These are phyloP conservation scores for Passerina amoena DNA, from an alignment of 2,113 vertebrate species.

Conservation along the genomic window DNA sequence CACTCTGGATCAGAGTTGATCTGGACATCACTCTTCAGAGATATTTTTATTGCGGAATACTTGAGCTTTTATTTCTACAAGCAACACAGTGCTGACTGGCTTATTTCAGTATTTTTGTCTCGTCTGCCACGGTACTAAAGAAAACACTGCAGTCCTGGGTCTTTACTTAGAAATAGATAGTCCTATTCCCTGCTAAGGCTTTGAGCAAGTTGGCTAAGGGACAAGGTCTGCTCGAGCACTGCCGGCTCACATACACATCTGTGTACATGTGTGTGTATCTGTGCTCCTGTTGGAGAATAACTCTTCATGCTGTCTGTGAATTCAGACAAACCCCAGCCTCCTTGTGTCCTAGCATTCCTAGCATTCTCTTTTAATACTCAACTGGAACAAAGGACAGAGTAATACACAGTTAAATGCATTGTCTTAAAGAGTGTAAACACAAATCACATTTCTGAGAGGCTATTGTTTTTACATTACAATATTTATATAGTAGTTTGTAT, in stretches of 20 bases:
- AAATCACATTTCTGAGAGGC: constrained; percentile 30
- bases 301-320: neutral
- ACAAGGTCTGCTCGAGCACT: neutral
- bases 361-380: neutral
- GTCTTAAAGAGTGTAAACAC: constrained; percentile 31
- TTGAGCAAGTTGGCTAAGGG: neutral
- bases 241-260: neutral
- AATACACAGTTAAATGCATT: neutral
- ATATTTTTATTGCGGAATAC: neutral
- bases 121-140: neutral
- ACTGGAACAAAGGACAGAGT: neutral
- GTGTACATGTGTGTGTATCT: rapidly evolving
- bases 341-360: neutral
- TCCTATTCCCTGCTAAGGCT: neutral
- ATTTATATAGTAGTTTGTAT: constrained; percentile 42
- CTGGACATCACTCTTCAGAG: neutral
- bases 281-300: neutral
- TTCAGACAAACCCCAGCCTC: neutral
- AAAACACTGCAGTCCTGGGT: neutral
- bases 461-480: neutral
- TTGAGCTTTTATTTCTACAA: neutral
- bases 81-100: neutral
- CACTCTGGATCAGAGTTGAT: neutral
- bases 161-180: neutral
- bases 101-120: neutral